A percentile compares a stretch with the other conserved stretches of the same genome.
phyloP scores from a whole-genome alignment of 1,140 invertebrate species.

The Drosophila lacertosa region DNA sequence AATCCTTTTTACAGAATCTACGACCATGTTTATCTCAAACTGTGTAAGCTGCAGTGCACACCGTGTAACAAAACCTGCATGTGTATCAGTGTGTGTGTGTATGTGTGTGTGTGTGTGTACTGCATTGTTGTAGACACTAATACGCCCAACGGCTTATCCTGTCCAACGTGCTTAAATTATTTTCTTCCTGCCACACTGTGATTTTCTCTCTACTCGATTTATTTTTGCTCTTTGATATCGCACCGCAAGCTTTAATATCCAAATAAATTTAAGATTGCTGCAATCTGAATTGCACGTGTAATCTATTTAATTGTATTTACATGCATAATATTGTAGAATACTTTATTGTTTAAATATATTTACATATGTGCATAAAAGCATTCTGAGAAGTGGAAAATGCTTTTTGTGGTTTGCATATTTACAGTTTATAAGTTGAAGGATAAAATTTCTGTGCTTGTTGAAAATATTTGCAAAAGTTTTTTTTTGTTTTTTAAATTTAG shows the following conservation, averaged over 20 bases:
- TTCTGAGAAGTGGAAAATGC: neutral
- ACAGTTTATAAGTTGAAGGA: too few relatives aligned
- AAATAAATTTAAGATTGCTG: conserved; percentile 67
- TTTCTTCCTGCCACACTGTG: conserved; percentile 80
- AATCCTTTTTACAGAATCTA: conserved; percentile 76
- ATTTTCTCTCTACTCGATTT: conserved; percentile 75
- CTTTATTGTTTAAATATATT: conserved; percentile 65
- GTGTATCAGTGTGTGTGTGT: conserved; percentile 9
- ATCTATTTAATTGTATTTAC: conserved; percentile 70
- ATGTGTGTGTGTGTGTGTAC: conserved; percentile 45
- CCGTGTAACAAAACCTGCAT: neutral
- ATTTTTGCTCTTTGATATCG: conserved; percentile 49
- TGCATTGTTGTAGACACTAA: conserved; percentile 76
- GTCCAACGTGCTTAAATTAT: conserved; percentile 81
- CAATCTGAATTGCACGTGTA: conserved; percentile 19
- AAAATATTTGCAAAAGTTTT: too few relatives aligned
- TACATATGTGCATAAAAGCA: conserved; percentile 41
- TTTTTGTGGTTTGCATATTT: too few relatives aligned
- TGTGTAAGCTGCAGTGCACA: conserved; percentile 65
- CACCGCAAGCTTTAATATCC: conserved; percentile 55
- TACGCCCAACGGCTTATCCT: conserved; percentile 67
- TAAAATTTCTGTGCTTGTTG: too few relatives aligned
- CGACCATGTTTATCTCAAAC: conserved; percentile 57
- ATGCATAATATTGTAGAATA: conserved; percentile 17
- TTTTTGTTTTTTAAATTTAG: too few relatives aligned